These are phyloP conservation scores for Iphiclides podalirius DNA, from an alignment of 2,888 invertebrate species.

Conservation along the genomic window DNA sequence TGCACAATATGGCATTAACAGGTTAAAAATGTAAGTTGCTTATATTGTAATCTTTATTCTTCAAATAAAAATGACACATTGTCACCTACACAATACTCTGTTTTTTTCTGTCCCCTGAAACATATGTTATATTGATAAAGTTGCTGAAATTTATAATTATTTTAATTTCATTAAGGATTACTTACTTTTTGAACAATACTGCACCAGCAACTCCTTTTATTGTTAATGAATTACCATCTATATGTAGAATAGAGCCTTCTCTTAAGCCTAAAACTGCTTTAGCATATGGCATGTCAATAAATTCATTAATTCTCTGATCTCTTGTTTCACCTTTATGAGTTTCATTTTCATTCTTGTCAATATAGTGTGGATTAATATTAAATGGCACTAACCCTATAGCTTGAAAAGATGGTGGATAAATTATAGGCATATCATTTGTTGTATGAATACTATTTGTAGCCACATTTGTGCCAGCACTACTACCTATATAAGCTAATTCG, in stretches of 20 bases:
- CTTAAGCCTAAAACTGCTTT: constrained; percentile 84
- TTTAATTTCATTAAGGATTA: constrained; percentile 24
- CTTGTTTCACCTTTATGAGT: constrained; percentile 90
- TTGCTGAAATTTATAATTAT: not conserved
- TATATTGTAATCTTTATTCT: constrained; percentile 4
- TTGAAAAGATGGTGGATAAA: constrained; percentile 86
- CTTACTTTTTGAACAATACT: constrained; percentile 83
- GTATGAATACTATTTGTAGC: constrained; percentile 89
- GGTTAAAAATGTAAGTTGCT: not conserved
- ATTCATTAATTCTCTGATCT: constrained; percentile 86
- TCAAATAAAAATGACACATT: constrained; percentile 81
- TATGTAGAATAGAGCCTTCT: constrained; percentile 84
- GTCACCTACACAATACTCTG: constrained; percentile 75
- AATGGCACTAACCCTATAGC: constrained; percentile 88
- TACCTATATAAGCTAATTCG: constrained; percentile 86
- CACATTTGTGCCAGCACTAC: constrained; percentile 91
- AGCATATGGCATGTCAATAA: constrained; percentile 79
- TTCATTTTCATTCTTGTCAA: constrained; percentile 81
- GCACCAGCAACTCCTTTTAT: constrained; percentile 83
- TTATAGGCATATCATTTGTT: constrained; percentile 94
- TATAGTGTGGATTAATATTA: constrained; percentile 92
- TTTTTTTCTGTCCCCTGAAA: constrained; percentile 76
- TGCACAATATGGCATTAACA: constrained; percentile 1
- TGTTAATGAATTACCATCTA: constrained; percentile 78
- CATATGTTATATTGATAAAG: constrained; percentile 23